Percentiles rank a stretch among this genome's conserved stretches.
Conservation (phyloP, 2,888 invertebrate genomes). For the Xanthostigma xanthostigma region DNA sequence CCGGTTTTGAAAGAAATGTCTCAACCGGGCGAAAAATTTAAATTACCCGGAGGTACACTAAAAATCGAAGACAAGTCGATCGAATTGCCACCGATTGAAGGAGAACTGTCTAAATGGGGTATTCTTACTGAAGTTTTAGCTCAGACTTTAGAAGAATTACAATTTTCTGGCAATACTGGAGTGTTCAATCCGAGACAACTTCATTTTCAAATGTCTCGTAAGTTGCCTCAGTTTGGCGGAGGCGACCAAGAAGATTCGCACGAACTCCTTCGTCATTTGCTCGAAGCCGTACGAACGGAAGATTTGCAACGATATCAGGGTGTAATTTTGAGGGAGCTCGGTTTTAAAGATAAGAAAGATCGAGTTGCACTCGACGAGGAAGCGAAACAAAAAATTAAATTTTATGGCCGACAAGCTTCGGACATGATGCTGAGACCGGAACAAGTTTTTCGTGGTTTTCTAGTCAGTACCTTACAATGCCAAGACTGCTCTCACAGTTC, state of each 20-base stretch:
- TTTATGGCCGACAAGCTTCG: constrained; percentile 67
- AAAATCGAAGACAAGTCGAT: constrained; percentile 25
- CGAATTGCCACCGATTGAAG: constrained; percentile 19
- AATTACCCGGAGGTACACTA: constrained; percentile 55
- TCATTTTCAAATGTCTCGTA: constrained; percentile 44
- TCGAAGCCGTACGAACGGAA: constrained; percentile 72
- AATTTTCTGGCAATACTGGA: constrained; percentile 43
- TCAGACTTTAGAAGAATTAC: constrained; percentile 53
- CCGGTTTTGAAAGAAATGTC: constrained; percentile 51
- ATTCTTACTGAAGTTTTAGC: constrained; percentile 49
- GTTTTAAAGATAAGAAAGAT: constrained; percentile 39
- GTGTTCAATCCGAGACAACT: constrained; percentile 50
- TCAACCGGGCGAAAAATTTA: constrained; percentile 50
- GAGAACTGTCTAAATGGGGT: constrained; percentile 53
- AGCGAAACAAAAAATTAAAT: constrained; percentile 62
- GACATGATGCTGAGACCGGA: constrained; percentile 69
- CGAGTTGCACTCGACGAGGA: constrained; percentile 63
- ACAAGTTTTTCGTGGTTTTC: constrained; percentile 83
- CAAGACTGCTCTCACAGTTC: constrained; percentile 79
- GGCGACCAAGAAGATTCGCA: constrained; percentile 96
- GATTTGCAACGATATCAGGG: constrained; percentile 66
- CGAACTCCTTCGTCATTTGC: constrained; percentile 76
- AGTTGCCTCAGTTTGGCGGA: constrained; percentile 75
- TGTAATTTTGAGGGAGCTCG: constrained; percentile 63
- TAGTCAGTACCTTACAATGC: constrained; percentile 81